phyloP scores from a whole-genome alignment of 2,113 vertebrate genomes.

The Austrofundulus limnaeus region DNA sequence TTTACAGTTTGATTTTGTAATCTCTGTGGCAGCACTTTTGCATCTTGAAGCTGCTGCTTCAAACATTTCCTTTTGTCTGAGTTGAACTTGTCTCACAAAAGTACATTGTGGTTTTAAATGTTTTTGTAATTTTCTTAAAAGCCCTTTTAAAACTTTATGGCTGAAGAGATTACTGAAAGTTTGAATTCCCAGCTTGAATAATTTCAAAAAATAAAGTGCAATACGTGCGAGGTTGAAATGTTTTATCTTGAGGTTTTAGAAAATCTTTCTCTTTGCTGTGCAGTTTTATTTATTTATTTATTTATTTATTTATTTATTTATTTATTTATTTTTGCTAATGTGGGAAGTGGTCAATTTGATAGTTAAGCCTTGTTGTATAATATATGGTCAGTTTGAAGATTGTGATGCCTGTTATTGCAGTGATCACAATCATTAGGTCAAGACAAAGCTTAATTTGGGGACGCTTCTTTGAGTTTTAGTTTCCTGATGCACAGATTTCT shows the following conservation, averaged over 20 bases:
- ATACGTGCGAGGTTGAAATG: neutral
- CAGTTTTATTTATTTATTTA: too few relatives aligned
- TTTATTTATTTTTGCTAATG: too few relatives aligned
- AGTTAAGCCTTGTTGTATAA: too few relatives aligned
- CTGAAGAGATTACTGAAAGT: neutral
- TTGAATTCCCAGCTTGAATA: neutral
- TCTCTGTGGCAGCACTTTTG: neutral
- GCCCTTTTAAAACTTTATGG: conserved; percentile 1
- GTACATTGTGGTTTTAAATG: neutral
- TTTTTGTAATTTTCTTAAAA: neutral
- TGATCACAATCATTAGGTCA: too few relatives aligned
- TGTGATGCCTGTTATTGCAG: too few relatives aligned
- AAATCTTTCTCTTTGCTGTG: too few relatives aligned
- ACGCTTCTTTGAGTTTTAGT: too few relatives aligned
- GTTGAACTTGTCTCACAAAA: neutral
- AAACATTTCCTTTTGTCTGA: neutral
- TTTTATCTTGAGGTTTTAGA: neutral
- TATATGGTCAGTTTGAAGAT: too few relatives aligned
- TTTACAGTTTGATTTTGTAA: neutral
- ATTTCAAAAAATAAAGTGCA: neutral
- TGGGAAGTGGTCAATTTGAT: too few relatives aligned
- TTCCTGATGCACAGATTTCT: too few relatives aligned
- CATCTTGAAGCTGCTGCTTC: neutral
- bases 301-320: too few relatives aligned
- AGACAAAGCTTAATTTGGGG: too few relatives aligned